Base-by-base conservation (phyloP, 2,797 vertebrate genomes). In the Pseudocheirus occidentalis region DNA sequence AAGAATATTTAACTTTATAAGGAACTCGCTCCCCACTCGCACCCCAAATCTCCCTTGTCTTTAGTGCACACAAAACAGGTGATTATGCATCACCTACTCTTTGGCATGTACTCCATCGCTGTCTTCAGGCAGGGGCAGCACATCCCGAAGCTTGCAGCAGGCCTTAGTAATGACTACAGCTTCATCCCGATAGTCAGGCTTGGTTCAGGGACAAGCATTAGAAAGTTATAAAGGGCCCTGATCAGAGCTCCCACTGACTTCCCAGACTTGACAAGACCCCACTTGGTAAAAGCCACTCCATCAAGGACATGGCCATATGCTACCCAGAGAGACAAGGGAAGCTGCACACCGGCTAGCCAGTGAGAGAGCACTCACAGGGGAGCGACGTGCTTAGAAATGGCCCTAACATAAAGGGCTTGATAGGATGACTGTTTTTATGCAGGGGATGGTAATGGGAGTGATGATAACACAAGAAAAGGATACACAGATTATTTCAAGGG, bases 381-480 rank as follows among this genome's bases (percentile, higher is more conserved):
- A 81, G n/a, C 18, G 24, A 46, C 50, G 14, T 93, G 14, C 66
- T 56, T 97, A 94, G 53, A 96, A 13, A 96, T 93, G 95, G 91
- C 90, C 6, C 3, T 91, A n/a, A 40, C 89, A 21, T 13, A 24
- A 90, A 92, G 73, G 96, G 7, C 92, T 94, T 93, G 58, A 62
- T 91, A 21, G 89, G 56, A 29, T 96, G 53, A 73, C 46, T 57
- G 92, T 91, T 94, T 94, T 91, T 62, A 94, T 9, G 18, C 52
- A 94, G 28, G 87, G 91, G 21, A 95, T 93, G 90, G 95, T 16
- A 14, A 81, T 9, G 18, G 90, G 14, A 87, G 11, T 66, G 24
- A 94, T 96, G 95, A 91, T 92, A 94, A 87, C 94, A 28, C 93
- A 96, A 96, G 93, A 92, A 91, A 94, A 96, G 92, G 59, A 29